Percentiles rank a stretch among this genome's conserved stretches.
Conservation (phyloP, 1,140 invertebrate genomes). For the Elysia chlorotica region DNA sequence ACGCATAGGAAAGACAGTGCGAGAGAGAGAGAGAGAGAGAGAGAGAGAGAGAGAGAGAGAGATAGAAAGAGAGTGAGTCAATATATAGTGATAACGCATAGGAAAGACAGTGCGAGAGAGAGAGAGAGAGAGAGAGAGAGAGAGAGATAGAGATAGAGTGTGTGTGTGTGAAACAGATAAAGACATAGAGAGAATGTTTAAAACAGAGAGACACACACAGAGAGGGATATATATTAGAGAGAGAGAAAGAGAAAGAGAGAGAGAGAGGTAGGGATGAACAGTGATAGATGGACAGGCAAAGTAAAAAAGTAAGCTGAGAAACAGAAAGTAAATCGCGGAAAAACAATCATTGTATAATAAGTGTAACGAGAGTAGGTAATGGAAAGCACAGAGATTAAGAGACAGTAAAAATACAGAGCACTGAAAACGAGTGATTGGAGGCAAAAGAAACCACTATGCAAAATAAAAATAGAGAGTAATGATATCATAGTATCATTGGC, state of each 20-base stretch:
- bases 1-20: background rate
- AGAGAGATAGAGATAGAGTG: background rate
- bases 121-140: constrained; percentile 5
- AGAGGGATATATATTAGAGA: constrained; percentile 12
- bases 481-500: no score
- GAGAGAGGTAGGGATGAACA: background rate
- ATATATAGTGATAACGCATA: background rate
- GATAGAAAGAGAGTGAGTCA: background rate
- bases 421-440: no score
- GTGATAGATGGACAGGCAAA: background rate
- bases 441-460: no score
- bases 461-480: no score
- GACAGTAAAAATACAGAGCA: no score
- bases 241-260: constrained; percentile 2
- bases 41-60: constrained; percentile 6
- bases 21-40: constrained; percentile 14
- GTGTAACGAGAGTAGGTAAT: no score
- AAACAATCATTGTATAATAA: no score
- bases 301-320: background rate
- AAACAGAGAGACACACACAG: constrained; percentile 8
- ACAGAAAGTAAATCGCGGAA: no score
- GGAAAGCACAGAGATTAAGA: no score
- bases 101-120: background rate
- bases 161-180: background rate
- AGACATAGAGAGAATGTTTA: background rate